Base-by-base conservation (phyloP, 2,888 invertebrate species). In the Ormyrus rosae region DNA sequence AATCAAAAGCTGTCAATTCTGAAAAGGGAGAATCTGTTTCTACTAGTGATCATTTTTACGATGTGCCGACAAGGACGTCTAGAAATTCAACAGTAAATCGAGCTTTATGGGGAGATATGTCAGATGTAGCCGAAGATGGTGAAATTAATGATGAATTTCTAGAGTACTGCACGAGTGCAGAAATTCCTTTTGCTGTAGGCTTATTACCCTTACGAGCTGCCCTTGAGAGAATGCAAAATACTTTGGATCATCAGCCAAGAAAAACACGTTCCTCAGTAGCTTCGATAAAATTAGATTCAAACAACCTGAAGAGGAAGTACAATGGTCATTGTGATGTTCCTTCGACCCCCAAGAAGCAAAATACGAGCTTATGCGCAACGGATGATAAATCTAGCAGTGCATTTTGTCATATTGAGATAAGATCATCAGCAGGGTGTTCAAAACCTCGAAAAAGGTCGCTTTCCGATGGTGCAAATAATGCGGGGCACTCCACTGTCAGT, bases 121-220 rank as follows among this genome's bases (percentile, higher is more conserved):
- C 90, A 0, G 90, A 90, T 78, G 82, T 87, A 64, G 76, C 85
- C 7, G 89, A 88, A 58, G 85, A 87, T 77, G 82, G 71, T 13
- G 80, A 82, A 34, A 45, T 73, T 11, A 72, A 48, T 34, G 75
- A 79, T 10, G 82, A 83, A 63, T 81, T 81, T 48, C 81, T 82
- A n/a, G 85, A 84, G 13, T 84, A 84, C 45, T 88, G 89, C 3
- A 85, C 89, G n/a, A 88, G 89, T 63, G 89, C 90, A 10, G 90
- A 91, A 84, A 91, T 91, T 70, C 91, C 91, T 6, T 91, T 90
- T 69, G 91, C 91, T 5, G 91, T 91, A 8, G 91, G 91, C 5
- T 84, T 91, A 46, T 82, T 91, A 63, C 91, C 91, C 2, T 82
- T 91, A 10, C 87, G 90, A 67, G 90, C 90, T 5, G 91, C 91